Evolutionary conservation across 2,113 vertebrate species (phyloP), one percentile per base, ranked within the genome.

Genomic region (Climacteris rufus): DNA sequence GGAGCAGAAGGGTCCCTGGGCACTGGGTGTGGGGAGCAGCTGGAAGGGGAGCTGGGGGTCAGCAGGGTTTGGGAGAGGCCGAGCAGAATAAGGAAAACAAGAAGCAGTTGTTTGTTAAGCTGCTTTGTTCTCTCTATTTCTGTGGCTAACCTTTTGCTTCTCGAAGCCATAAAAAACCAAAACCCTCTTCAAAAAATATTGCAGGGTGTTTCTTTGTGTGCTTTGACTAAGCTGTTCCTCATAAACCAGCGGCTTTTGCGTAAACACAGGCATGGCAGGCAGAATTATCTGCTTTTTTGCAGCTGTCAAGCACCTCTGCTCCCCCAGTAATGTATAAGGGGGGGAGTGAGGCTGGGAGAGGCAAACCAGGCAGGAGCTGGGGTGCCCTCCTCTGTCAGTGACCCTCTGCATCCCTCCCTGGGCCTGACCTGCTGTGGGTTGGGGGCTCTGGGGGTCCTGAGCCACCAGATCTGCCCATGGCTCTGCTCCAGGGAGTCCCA

Each of bases 61-160:
- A 74, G 31, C 0, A 3, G 21, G 8, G 7, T 17, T 83, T 72
- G 60, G 1, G 2, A 68, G 80, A 56, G 56, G 65, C 78, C 13
- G 3, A 24, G 31, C 25, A 72, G 64, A 33, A 27, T 33, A 10
- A 54, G 44, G 53, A 54, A 77, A 89, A 54, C 33, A 83, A 95
- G 66, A 28, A 78, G 64, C 65, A 80, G 75, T 92, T 81, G 60
- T 93, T 86, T 87, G 50, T 80, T 27, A 33, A 64, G 77, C 79
- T 80, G 60, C 57, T 39, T 78, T 22, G 7, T 93, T 79, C 44
- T 79, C 66, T 90, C 72, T 87, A n/a, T 96, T 90, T 95, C 69
- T 93, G 85, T 86, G 63, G 57, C 76, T 87, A 94, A 94, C 94
- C 86, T 96, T 94, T 95, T 69, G 31, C 76, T 91, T 77, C 91